Conservation (phyloP, 2,797 vertebrate species). For the Diplodus puntazzo region DNA sequence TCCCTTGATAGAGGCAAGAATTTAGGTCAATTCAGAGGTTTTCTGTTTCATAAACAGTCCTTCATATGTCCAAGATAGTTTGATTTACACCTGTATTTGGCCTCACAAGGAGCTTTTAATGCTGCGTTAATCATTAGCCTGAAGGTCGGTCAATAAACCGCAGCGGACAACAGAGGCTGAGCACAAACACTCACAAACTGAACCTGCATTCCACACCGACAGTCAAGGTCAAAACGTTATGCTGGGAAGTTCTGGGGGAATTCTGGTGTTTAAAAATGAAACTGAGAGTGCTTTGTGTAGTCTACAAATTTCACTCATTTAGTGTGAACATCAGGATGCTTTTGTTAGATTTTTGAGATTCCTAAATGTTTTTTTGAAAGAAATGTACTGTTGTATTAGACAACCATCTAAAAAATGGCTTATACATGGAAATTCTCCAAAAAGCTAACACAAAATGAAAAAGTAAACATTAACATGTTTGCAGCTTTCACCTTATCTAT, state of each 20-base stretch:
- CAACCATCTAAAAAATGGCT: neutral
- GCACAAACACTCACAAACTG: constrained; percentile 40
- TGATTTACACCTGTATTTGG: constrained; percentile 42
- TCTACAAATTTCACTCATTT: neutral
- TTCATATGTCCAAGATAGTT: constrained; percentile 19
- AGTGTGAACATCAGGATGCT: neutral
- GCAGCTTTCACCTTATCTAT: too few species aligned
- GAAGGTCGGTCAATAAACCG: constrained; percentile 71
- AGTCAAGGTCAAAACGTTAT: constrained; percentile 72
- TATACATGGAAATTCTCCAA: neutral
- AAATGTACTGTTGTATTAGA: neutral
- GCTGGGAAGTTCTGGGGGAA: constrained; percentile 51
- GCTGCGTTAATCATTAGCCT: constrained; percentile 77
- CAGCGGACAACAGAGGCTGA: constrained; percentile 50
- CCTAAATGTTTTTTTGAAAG: neutral
- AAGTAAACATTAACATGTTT: too few species aligned
- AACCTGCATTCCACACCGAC: constrained; percentile 66
- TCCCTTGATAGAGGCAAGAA: constrained; percentile 34
- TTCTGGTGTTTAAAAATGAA: constrained; percentile 56
- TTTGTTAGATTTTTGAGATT: neutral
- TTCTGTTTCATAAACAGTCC: constrained; percentile 26
- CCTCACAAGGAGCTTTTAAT: constrained; percentile 47
- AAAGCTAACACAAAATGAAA: too few species aligned
- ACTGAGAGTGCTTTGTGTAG: constrained; percentile 20
- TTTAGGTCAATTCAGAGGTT: constrained; percentile 38